Evolutionary conservation across 37 sponge, comb jelly and placozoan genomes (phyloP), one percentile per base, ranked within the genome.

Genomic region (Beroe ovata): DNA sequence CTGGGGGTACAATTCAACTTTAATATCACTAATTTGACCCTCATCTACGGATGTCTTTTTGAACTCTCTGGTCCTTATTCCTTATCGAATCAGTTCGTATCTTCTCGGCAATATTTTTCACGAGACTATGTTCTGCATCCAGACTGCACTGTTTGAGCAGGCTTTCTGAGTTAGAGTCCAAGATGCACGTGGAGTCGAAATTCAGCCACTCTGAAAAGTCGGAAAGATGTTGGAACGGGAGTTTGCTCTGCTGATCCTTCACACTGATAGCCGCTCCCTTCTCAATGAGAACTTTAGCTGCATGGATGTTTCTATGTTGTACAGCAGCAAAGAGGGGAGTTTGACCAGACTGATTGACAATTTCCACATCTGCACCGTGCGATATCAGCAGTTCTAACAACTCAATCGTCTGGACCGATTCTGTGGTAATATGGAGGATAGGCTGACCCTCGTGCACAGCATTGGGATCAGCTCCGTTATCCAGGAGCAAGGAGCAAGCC

Each of bases 301-400:
- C 84, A 54, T 77, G 84, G 42, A 77, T 77, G 84, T 77, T 77
- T 25, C 84, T 38, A 25, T 77, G 38, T 29, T 77, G 25, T 0
- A 77, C 84, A 21, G 84, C 84, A 21, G 84, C 84, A 77, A 77
- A 77, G n/a, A 77, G 84, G 8, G 84, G 54, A 8, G 84, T 77
- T 35, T 77, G 84, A n/a, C 84, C 84, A 18, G 25, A 42, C 28
- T 23, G 3, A 54, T 77, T 77, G n/a, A 41, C 14, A 21, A 42
- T 42, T 16, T 77, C 54, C n/a, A 77, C 35, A 42, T 77, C 33
- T 3, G 84, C 84, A 21, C 84, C 84, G 38, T 42, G 42, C 11
- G 25, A 20, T 4, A 77, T 42, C 47, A 77, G 28, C 28, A 77
- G 47, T 4, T 21, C 84, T 6, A 77, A 54, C 26, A 77, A 29